Base-by-base conservation (phyloP, 2,888 invertebrate genomes). In the Hirtodrosophila cameraria region DNA sequence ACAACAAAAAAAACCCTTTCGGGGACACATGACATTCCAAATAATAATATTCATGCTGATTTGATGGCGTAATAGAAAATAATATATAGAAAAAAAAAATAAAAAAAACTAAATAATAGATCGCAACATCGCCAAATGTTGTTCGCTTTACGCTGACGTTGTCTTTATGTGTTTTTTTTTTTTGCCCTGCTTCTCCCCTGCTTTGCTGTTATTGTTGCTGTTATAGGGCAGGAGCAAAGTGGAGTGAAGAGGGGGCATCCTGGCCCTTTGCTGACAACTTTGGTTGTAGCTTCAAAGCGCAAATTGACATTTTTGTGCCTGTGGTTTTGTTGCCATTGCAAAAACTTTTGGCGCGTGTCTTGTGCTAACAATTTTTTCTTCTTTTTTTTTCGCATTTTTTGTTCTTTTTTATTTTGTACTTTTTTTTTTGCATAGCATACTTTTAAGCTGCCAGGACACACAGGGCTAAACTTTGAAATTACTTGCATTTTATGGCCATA, bases 251-350 rank as follows among this genome's bases (percentile, higher is more conserved):
- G 25, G 46, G 60, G 18, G n/a, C n/a, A n/a, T n/a, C n/a, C n/a
- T n/a, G n/a, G n/a, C n/a, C n/a, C n/a, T 50, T 35, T 50, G 50
- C 58, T 59, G 61, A 58, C 64, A 68, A 72, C 73, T 75, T 73
- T 71, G 63, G 53, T 59, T 73, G 63, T 62, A 55, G 63, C 69
- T 65, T 59, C 59, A 65, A 83, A 83, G 80, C 81, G 84, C 75
- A 83, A 81, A 81, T 81, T 81, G 80, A 83, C 80, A 81, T 83
- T 81, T 81, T 81, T 81, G 77, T 83, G 84, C 80, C 80, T 75
- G 77, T 55, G 75, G 77, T 76, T 67, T 72, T 70, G 48, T 50
- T 53, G 53, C 38, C 49, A 57, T 31, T 27, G 43, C 58, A 45
- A 65, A 70, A 79, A 74, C 76, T 69, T 78, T 69, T 76, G 62